Evolutionary conservation across 1,140 invertebrate species (phyloP).

Genomic region (Drosophila suzukii): DNA sequence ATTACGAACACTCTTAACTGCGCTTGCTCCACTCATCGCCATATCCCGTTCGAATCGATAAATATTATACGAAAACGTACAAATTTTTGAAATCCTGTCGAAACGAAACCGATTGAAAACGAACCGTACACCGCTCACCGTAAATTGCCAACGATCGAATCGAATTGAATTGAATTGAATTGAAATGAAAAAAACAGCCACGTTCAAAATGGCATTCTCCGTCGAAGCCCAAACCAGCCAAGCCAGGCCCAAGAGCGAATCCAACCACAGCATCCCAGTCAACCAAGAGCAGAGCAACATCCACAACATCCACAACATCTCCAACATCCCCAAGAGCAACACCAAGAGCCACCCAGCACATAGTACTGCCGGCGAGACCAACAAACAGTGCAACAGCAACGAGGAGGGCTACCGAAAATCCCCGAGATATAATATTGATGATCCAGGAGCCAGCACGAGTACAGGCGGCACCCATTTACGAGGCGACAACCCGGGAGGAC

Average conservation of each 20-base stretch:
- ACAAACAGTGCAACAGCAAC: conserved; percentile 10
- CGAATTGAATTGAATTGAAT: conserved; percentile 21
- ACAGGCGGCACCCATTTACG: conserved; percentile 58
- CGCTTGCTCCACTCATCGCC: conserved; percentile 76
- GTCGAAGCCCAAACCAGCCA: conserved; percentile 75
- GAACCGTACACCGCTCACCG: conserved; percentile 34
- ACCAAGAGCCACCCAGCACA: conserved; percentile 33
- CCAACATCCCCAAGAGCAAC: conserved; percentile 32
- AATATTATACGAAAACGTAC: conserved; percentile 39
- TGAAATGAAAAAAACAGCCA: conserved; percentile 52
- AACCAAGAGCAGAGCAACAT: conserved; percentile 39
- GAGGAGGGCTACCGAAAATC: conserved; percentile 74
- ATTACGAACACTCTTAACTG: conserved; percentile 74
- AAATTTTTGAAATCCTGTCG: conserved; percentile 58
- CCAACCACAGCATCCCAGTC: conserved; percentile 54
- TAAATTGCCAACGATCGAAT: conserved; percentile 17
- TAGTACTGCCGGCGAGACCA: conserved; percentile 32
- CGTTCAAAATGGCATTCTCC: conserved; percentile 84
- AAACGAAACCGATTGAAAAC: conserved; percentile 52
- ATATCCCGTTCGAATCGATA: conserved; percentile 54
- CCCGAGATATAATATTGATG: conserved; percentile 81
- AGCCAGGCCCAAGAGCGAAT: conserved; percentile 73
- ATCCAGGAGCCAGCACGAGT: conserved; percentile 81
- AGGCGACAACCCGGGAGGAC: conserved; percentile 20
- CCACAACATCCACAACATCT: conserved; percentile 33